phyloP scores from a whole-genome alignment of 2,888 invertebrate genomes.

The Athripsodes cinereus region DNA sequence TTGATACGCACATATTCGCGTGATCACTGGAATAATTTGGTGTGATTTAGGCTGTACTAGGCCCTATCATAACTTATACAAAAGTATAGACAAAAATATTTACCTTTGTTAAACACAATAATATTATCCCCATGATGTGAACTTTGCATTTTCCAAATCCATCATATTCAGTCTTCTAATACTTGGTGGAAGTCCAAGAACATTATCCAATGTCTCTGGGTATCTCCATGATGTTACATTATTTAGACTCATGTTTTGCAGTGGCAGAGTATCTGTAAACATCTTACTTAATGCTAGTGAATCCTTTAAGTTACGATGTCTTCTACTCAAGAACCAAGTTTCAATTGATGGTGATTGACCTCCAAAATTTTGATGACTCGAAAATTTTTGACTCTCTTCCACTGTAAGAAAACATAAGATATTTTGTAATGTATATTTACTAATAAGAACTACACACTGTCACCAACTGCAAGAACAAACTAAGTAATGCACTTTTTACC shows the following conservation, averaged over 20 bases:
- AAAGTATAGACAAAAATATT: no score
- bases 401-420: neutral
- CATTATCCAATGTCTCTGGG: slow-evolving; percentile 43
- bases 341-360: slow-evolving; percentile 4
- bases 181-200: slow-evolving; percentile 55
- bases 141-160: slow-evolving; percentile 9
- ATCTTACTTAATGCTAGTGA: slow-evolving; percentile 31
- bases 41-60: no score
- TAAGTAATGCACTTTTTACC: no score
- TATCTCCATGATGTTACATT: slow-evolving; percentile 52
- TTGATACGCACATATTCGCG: no score
- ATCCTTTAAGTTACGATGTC: slow-evolving; percentile 31
- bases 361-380: slow-evolving; percentile 30
- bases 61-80: no score
- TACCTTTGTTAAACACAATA: no score
- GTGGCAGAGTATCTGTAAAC: slow-evolving; percentile 33
- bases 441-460: neutral
- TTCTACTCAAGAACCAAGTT: slow-evolving; percentile 26
- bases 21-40: no score
- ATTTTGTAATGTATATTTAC: neutral
- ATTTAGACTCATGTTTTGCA: slow-evolving; percentile 38
- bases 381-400: slow-evolving; percentile 28
- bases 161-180: slow-evolving; percentile 41
- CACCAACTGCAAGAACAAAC: no score
- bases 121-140: slow-evolving; percentile 13